Evolutionary conservation across 2,888 invertebrate genomes (phyloP).

Genomic region (Calameuta pallipes): DNA sequence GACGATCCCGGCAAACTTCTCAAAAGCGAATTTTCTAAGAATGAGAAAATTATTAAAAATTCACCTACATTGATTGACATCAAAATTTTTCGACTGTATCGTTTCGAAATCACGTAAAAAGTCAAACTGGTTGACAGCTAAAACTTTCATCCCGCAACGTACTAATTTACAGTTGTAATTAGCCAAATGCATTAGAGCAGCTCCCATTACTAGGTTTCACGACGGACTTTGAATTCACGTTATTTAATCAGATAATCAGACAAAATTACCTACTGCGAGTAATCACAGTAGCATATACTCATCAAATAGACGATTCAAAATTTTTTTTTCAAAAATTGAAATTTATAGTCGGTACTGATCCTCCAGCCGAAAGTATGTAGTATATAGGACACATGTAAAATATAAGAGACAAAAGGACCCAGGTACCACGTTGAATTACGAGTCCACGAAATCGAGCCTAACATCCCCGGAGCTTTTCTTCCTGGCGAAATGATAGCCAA

Average conservation of each 20-base stretch:
- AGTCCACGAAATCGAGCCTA: not conserved
- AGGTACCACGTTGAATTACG: not conserved
- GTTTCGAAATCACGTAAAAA: not conserved
- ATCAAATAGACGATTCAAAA: too few species aligned
- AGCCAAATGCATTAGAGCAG: not conserved
- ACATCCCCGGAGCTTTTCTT: not conserved
- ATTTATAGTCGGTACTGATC: not conserved
- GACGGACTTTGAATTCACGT: not conserved
- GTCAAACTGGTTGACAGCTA: too few species aligned
- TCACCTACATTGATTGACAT: not conserved
- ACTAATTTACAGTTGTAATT: conserved; percentile 11
- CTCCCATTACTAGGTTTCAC: not conserved
- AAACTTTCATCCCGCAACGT: not conserved
- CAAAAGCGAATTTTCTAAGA: not conserved
- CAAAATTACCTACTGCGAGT: not conserved
- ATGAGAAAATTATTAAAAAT: not conserved
- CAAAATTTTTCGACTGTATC: not conserved
- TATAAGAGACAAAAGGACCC: not conserved
- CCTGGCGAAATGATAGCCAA: conserved; percentile 45
- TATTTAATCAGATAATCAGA: not conserved
- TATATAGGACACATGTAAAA: not conserved
- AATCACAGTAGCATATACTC: not conserved
- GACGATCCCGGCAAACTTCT: not conserved
- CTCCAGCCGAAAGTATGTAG: not conserved
- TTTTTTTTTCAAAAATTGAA: too few species aligned